Evolutionary conservation across 2,888 invertebrate species (phyloP), one percentile per base, ranked within the genome.

Genomic region (Cybosia mesomella): DNA sequence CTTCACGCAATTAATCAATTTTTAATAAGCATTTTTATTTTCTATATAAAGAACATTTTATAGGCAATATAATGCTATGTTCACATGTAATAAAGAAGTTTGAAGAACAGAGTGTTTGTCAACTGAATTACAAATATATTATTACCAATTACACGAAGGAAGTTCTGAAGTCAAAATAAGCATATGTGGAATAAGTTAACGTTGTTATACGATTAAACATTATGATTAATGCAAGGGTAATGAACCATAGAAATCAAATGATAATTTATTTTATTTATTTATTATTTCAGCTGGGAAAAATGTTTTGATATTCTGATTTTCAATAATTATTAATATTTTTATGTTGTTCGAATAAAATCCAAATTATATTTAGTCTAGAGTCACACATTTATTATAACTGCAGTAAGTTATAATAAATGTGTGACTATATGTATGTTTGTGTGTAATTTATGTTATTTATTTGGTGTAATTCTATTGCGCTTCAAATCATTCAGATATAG

Each of bases 61-160:
- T 22, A 13, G 18, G 4, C 13, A 3, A 4, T 0, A 15, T 5
- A 15, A 60, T 28, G 28, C 2, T 28, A 28, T 28, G 28, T 28
- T 28, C 3, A 4, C 5, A 5, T 2, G 28, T 28, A n/a, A n/a
- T 21, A 43, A 21, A 49, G 15, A 57, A 22, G 22, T 55, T 67
- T 58, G 13, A 59, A 65, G 64, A 55, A 75, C 70, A 66, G 57
- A 71, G 72, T 81, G 68, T 76, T 72, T 72, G 76, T 76, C 69
- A 69, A 72, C 66, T 75, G 79, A 79, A 80, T 81, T 73, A 82
- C 75, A 76, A 82, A 77, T 78, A 72, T 70, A 68, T 55, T 74
- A 76, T 74, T 75, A 74, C 61, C 73, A 73, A 75, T 74, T 73
- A 80, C 77, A 79, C 64, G 72, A 68, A 74, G 77, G 81, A 77